A percentile compares a stretch with the other conserved stretches of the same genome.
These are phyloP conservation scores for Sebastes nivosus DNA, from an alignment of 2,797 vertebrate species.

Conservation along the genomic window DNA sequence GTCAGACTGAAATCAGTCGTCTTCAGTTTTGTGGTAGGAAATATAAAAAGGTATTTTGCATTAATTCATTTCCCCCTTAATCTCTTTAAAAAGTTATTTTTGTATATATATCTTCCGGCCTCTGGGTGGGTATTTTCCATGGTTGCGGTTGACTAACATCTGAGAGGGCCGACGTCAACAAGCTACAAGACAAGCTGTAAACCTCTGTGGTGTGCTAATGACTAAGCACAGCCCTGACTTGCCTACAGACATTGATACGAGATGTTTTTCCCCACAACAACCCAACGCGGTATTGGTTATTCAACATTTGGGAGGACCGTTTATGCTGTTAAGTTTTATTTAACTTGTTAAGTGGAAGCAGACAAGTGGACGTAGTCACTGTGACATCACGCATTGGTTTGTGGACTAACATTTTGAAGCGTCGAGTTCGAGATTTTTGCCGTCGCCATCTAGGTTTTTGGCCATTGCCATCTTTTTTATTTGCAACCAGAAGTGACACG, in stretches of 20 bases:
- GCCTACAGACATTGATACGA: neutral
- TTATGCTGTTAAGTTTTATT: neutral
- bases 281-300: neutral
- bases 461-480: too few relatives aligned
- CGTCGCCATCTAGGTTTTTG: too few relatives aligned
- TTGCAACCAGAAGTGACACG: too few relatives aligned
- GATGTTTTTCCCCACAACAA: neutral
- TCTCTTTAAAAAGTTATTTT: neutral
- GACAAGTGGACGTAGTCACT: too few relatives aligned
- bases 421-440: too few relatives aligned
- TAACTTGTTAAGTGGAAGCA: rapidly evolving
- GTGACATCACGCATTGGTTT: too few relatives aligned
- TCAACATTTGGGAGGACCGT: neutral
- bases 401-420: too few relatives aligned
- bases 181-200: neutral
- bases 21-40: neutral
- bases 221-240: neutral
- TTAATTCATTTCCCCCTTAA: neutral
- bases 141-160: neutral
- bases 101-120: neutral
- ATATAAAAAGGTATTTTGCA: neutral
- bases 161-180: neutral
- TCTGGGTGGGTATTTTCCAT: neutral
- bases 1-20: neutral
- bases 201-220: neutral